A percentile compares a stretch with the other conserved stretches of the same genome.
phyloP scores from a whole-genome alignment of 2,797 vertebrate species.

The Chaenodraco wilsoni region DNA sequence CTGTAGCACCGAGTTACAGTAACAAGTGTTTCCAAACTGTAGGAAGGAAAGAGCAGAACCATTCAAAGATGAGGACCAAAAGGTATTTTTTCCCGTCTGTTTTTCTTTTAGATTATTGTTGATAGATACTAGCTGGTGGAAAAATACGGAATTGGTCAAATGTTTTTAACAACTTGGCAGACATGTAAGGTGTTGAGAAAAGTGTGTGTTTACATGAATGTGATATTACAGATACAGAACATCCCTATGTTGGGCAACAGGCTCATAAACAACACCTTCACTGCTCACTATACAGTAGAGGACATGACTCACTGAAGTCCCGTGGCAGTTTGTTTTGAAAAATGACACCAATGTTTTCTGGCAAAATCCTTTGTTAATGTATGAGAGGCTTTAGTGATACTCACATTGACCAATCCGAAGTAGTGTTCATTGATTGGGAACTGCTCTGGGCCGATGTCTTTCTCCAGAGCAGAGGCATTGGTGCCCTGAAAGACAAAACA shows the following conservation, averaged over 20 bases:
- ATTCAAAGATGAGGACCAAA: constrained; percentile 13
- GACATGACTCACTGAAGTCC: constrained; percentile 50
- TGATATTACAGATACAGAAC: constrained; percentile 26
- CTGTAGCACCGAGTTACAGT: constrained; percentile 98
- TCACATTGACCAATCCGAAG: constrained; percentile 90
- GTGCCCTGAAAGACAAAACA: constrained; percentile 80
- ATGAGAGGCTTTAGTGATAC: constrained; percentile 63
- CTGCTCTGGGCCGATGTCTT: constrained; percentile 91
- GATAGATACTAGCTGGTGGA: background rate
- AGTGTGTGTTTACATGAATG: constrained; percentile 21
- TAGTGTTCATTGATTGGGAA: constrained; percentile 91
- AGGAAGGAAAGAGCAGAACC: constrained; percentile 18
- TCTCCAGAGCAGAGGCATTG: constrained; percentile 93
- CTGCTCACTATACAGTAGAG: constrained; percentile 5
- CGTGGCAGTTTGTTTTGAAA: constrained; percentile 60
- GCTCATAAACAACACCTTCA: constrained; percentile 43
- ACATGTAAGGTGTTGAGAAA: background rate
- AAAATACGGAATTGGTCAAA: background rate
- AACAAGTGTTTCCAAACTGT: constrained; percentile 98
- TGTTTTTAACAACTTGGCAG: constrained; percentile 10
- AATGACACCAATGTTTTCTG: constrained; percentile 55
- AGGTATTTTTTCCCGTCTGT: background rate
- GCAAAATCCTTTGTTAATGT: constrained; percentile 34
- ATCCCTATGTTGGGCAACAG: background rate
- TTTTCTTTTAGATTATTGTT: background rate